Evolutionary conservation across 2,797 vertebrate species (phyloP).

Genomic region (Passerculus sandwichensis): DNA sequence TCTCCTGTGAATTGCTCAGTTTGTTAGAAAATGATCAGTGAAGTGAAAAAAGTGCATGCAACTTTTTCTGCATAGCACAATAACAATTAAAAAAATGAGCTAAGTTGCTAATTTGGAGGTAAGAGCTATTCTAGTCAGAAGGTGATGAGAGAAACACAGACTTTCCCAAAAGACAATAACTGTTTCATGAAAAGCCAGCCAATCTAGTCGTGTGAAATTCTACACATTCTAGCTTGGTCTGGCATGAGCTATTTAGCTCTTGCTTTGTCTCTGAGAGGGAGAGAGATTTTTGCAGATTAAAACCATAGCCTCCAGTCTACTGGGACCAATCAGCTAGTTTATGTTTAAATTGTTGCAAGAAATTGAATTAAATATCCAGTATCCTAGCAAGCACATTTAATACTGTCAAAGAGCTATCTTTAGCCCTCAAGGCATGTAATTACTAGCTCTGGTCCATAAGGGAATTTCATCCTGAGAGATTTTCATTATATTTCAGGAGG

Average conservation of each 20-base stretch:
- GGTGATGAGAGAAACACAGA: not conserved
- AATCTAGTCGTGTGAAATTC: not conserved
- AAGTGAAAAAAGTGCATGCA: not conserved
- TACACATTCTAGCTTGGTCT: not conserved
- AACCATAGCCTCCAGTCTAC: not conserved
- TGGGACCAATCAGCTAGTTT: conserved; percentile 24
- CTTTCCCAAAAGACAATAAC: not conserved
- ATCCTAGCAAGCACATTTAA: not conserved
- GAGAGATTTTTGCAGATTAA: not conserved
- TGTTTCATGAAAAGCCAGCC: not conserved
- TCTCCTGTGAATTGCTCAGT: not conserved
- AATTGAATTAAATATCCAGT: conserved; percentile 12
- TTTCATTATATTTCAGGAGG: not conserved
- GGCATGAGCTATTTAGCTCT: not conserved
- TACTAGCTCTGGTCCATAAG: not conserved
- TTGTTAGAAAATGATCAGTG: not conserved
- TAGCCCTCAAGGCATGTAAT: not conserved
- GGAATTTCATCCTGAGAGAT: not conserved
- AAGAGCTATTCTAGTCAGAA: not conserved
- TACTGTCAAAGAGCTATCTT: not conserved
- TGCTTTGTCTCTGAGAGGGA: not conserved
- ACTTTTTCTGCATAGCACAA: not conserved
- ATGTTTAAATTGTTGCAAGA: not conserved
- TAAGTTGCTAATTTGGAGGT: not conserved
- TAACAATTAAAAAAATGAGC: not conserved